Conservation (phyloP, 2,888 invertebrate genomes). For the Phortica okadai region DNA sequence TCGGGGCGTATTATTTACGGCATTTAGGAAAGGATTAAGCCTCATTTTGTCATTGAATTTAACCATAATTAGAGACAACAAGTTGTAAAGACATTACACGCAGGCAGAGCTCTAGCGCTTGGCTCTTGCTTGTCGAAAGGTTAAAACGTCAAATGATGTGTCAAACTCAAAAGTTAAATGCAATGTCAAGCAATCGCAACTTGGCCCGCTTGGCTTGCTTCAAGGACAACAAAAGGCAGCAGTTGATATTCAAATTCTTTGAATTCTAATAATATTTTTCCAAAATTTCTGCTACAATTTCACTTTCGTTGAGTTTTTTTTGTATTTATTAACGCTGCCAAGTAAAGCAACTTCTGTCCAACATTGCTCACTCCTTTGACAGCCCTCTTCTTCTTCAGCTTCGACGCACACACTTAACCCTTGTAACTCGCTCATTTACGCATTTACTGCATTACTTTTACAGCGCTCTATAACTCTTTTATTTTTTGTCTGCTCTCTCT, state of each 20-base stretch:
- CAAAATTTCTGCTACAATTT: constrained; percentile 61
- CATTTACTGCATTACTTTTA: constrained; percentile 1
- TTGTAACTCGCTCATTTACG: not conserved
- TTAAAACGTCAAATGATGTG: constrained; percentile 54
- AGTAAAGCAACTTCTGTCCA: not conserved
- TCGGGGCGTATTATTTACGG: constrained; percentile 61
- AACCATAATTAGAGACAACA: constrained; percentile 75
- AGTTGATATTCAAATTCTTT: constrained; percentile 52
- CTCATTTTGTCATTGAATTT: constrained; percentile 55
- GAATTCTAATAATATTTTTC: constrained; percentile 40
- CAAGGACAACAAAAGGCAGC: constrained; percentile 44
- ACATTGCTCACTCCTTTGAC: not conserved
- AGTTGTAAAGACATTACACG: constrained; percentile 71
- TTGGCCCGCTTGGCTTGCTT: too few relatives aligned
- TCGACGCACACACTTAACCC: not conserved
- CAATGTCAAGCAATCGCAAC: constrained; percentile 45
- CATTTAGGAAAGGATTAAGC: constrained; percentile 68
- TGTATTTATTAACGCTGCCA: too few relatives aligned
- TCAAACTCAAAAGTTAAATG: constrained; percentile 68
- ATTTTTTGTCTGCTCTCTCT: constrained; percentile 26
- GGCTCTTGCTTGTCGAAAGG: constrained; percentile 16
- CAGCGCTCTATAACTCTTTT: not conserved
- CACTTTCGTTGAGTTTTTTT: not conserved
- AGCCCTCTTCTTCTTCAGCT: not conserved
- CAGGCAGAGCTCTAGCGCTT: constrained; percentile 24